A percentile compares a stretch with the other conserved stretches of the same genome.
Conservation (phyloP, 2,888 invertebrate genomes). For the Cheilosia impressa region DNA sequence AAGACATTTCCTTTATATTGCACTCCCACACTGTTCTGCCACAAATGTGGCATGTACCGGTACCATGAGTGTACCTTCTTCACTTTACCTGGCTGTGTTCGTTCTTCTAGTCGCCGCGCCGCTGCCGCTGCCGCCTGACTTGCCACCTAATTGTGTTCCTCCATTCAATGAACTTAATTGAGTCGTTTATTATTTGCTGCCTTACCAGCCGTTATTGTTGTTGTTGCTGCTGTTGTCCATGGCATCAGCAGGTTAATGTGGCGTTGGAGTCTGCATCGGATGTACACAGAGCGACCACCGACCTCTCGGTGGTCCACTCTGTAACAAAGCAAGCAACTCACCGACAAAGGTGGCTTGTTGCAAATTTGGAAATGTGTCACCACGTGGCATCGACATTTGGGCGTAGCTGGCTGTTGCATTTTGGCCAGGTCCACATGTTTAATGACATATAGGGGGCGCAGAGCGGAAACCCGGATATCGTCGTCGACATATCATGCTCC, state of each 20-base stretch:
- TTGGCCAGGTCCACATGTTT: conserved; percentile 55
- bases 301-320: conserved; percentile 65
- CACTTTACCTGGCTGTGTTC: conserved; percentile 58
- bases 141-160: conserved; percentile 65
- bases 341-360: conserved; percentile 72
- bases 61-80: conserved; percentile 62
- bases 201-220: conserved; percentile 22
- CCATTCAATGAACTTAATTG: conserved; percentile 71
- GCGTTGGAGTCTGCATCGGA: conserved; percentile 35
- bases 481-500: conserved; percentile 62
- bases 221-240: conserved; percentile 1
- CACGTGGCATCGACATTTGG: conserved; percentile 73
- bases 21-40: conserved; percentile 55
- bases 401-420: conserved; percentile 61
- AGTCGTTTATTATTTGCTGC: conserved; percentile 72
- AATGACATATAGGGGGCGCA: conserved; percentile 72
- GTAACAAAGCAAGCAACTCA: conserved; percentile 18
- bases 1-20: conserved; percentile 61
- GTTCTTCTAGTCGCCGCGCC: conserved; percentile 48
- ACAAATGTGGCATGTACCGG: conserved; percentile 57
- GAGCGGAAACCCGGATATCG: conserved; percentile 76
- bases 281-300: conserved; percentile 31
- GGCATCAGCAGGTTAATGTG: conserved; percentile 36
- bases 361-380: conserved; percentile 74
- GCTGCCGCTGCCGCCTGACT: conserved; percentile 63